Evolutionary conservation across 53 echinoderm and acorn worm genomes (phyloP).

Genomic region (Holothuria leucospilota): DNA sequence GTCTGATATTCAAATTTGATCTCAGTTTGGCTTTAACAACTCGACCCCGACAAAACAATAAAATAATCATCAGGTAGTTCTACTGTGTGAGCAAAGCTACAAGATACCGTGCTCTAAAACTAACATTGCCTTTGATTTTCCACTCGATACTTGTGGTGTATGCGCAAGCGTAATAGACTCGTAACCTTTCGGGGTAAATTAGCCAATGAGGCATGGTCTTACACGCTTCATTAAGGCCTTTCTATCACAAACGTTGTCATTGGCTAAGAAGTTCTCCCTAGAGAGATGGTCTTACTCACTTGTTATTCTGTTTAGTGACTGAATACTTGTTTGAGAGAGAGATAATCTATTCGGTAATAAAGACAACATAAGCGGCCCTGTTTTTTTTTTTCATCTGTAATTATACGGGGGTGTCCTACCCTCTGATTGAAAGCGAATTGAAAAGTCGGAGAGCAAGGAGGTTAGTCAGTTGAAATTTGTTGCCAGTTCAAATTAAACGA

Average conservation of each 20-base stretch:
- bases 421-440: slow-evolving; percentile 18
- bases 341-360: slow-evolving; percentile 43
- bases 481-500: no score
- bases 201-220: slow-evolving; percentile 56
- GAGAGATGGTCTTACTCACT: slow-evolving; percentile 41
- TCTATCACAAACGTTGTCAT: slow-evolving; percentile 47
- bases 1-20: no score
- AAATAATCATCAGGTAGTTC: no score
- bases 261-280: slow-evolving; percentile 56
- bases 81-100: no score
- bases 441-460: no score
- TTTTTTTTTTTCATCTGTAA: slow-evolving; percentile 38
- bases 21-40: no score
- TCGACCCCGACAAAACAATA: no score
- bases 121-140: no score
- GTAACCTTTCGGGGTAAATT: slow-evolving; percentile 43
- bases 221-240: slow-evolving; percentile 49
- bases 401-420: slow-evolving; percentile 19
- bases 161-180: slow-evolving; percentile 33
- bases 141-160: neutral
- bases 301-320: slow-evolving; percentile 35
- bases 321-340: slow-evolving; percentile 20
- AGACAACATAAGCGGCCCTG: slow-evolving; percentile 46
- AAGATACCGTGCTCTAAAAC: no score
- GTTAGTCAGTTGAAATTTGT: no score